A percentile compares a stretch with the other conserved stretches of the same genome.
Conservation (phyloP, 2,113 vertebrate species). For the Irena cyanogastra region DNA sequence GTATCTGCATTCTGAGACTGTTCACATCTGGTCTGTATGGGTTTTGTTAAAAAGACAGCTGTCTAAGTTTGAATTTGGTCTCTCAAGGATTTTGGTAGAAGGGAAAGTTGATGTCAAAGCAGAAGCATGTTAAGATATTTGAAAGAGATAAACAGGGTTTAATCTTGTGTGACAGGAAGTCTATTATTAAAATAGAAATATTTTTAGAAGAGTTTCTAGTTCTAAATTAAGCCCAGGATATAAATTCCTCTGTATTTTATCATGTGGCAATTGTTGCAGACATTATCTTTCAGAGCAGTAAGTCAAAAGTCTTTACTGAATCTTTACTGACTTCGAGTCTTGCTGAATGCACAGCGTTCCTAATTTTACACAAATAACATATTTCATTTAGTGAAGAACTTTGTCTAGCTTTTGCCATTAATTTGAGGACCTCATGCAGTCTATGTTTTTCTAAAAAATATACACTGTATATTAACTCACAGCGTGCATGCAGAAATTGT, state of each 20-base stretch:
- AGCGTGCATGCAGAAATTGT: neutral
- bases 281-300: neutral
- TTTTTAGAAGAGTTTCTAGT: neutral
- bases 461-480: neutral
- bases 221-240: conserved; percentile 1
- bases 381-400: neutral
- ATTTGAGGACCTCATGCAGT: neutral
- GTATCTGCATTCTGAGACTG: neutral
- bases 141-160: conserved; percentile 12
- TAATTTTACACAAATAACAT: neutral
- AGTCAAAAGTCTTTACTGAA: neutral
- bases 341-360: neutral
- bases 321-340: neutral
- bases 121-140: neutral
- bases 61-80: neutral
- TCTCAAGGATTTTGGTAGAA: conserved; percentile 8
- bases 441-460: neutral
- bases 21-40: neutral
- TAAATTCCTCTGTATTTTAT: conserved; percentile 16
- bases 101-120: neutral
- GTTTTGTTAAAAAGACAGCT: neutral
- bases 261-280: neutral
- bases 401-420: neutral
- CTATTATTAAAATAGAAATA: conserved; percentile 20
- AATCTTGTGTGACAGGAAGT: conserved; percentile 10